These are phyloP conservation scores for Atopsyche davidsoni DNA, from an alignment of 1,140 invertebrate genomes.

Conservation along the genomic window DNA sequence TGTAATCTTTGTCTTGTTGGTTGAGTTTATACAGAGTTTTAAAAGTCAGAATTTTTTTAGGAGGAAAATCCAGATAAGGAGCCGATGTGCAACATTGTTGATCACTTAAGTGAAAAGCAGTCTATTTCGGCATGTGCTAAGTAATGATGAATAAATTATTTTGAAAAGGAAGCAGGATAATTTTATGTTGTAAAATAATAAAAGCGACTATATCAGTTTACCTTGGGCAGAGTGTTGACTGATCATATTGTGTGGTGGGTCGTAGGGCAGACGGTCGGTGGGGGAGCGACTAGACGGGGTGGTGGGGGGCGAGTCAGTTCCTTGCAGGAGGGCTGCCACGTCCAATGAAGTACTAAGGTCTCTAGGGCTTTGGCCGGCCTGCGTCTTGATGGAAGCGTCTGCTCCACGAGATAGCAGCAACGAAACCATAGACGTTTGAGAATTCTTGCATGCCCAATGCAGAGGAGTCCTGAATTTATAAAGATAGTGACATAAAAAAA, in stretches of 20 bases:
- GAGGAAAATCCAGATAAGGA: too few relatives aligned
- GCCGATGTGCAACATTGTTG: too few relatives aligned
- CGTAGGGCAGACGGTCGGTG: conserved; percentile 15
- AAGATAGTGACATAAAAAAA: neutral
- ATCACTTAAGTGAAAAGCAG: too few relatives aligned
- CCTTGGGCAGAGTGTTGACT: conserved; percentile 19
- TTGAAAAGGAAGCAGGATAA: too few relatives aligned
- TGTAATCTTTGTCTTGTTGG: too few relatives aligned
- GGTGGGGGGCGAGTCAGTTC: conserved; percentile 17
- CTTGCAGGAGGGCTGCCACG: conserved; percentile 14
- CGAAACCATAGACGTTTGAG: conserved; percentile 19
- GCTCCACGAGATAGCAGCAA: conserved; percentile 20
- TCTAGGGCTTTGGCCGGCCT: conserved; percentile 10
- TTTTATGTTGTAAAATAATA: too few relatives aligned
- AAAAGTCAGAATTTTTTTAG: too few relatives aligned
- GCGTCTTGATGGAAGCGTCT: conserved; percentile 14
- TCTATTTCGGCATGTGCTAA: too few relatives aligned
- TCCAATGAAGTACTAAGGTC: conserved; percentile 19
- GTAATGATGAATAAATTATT: too few relatives aligned
- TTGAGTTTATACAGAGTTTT: too few relatives aligned
- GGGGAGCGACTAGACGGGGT: conserved; percentile 6
- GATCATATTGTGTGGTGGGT: conserved; percentile 23
- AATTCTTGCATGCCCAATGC: conserved; percentile 22
- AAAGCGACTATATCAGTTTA: too few relatives aligned
- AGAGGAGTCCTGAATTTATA: conserved; percentile 16